Conservation (phyloP, 2,888 invertebrate species). For the Temnothorax unifasciatus region DNA sequence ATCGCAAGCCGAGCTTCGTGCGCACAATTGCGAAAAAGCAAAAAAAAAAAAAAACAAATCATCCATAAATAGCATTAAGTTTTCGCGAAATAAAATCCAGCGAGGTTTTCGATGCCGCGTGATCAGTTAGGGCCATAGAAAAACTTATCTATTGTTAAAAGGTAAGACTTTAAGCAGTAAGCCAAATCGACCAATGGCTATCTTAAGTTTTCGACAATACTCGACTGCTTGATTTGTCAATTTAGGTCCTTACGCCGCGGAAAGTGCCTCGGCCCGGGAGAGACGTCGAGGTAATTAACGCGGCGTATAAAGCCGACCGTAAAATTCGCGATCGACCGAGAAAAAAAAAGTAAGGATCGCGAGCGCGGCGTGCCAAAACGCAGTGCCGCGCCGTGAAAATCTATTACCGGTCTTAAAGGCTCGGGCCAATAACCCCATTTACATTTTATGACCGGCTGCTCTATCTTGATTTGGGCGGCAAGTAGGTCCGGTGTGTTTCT, state of each 20-base stretch:
- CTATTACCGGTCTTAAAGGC: slow-evolving; percentile 47
- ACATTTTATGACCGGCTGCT: slow-evolving; percentile 47
- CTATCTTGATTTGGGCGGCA: slow-evolving; percentile 58
- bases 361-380: slow-evolving; percentile 36
- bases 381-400: slow-evolving; percentile 40
- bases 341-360: background rate
- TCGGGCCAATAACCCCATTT: slow-evolving; percentile 53
- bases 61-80: background rate
- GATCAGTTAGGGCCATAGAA: background rate
- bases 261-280: background rate
- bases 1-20: background rate
- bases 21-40: background rate
- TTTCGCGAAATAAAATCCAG: slow-evolving; percentile 13
- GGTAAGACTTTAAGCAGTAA: too few relatives aligned
- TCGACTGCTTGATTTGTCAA: too few relatives aligned
- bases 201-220: too few relatives aligned
- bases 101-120: background rate
- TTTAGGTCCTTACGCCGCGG: too few relatives aligned
- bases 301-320: slow-evolving; percentile 7
- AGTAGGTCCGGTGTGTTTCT: slow-evolving; percentile 54
- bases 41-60: background rate
- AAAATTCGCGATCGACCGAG: slow-evolving; percentile 28
- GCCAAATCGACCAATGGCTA: too few relatives aligned
- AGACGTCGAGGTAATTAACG: slow-evolving; percentile 3
- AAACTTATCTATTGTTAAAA: too few relatives aligned